Evolutionary conservation across 2,888 invertebrate genomes (phyloP), one percentile per base, ranked within the genome.

Genomic region (Hipparchia sbordonii): DNA sequence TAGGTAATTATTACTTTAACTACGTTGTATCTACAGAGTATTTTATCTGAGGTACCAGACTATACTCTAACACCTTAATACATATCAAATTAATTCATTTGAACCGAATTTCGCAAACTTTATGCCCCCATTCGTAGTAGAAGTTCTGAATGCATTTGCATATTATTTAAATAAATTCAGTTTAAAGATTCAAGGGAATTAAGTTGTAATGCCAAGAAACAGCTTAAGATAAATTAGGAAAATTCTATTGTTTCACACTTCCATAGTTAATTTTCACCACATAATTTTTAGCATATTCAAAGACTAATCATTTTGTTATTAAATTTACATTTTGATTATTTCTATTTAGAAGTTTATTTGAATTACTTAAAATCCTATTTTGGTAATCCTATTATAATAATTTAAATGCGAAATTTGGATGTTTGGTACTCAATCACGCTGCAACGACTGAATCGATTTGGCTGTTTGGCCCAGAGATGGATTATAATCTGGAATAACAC

Each of bases 91-190:
- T 68, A 68, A 48, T 68, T 51, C 48, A 51, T 68, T 68, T 60
- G 23, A 68, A 68, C 57, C 57, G 9, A 10, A 45, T 69, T 57
- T 69, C 52, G 6, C 52, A 61, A 48, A 61, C 57, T 67, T 59
- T 48, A 67, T 57, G 12, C 51, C 70, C 56, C 52, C 45, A 73
- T 70, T 63, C 57, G 62, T 67, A 52, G 70, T 71, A 63, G 56
- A 63, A 73, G 59, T 73, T 62, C 67, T 52, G 70, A 70, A 71
- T 63, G 62, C 61, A 63, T 73, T 23, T 72, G 67, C 56, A 68
- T 70, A 59, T 67, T 70, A 74, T 72, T 65, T 13, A 65, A 68
- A 72, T 74, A 52, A 72, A 71, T 72, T 72, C 57, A 13, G 10
- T 62, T 39, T 52, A 72, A 72, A 67, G 70, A 70, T 72, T 72